Percentiles rank a stretch among this genome's conserved stretches.
Conservation (phyloP, 2,113 vertebrate genomes). For the Lanius ludovicianus region DNA sequence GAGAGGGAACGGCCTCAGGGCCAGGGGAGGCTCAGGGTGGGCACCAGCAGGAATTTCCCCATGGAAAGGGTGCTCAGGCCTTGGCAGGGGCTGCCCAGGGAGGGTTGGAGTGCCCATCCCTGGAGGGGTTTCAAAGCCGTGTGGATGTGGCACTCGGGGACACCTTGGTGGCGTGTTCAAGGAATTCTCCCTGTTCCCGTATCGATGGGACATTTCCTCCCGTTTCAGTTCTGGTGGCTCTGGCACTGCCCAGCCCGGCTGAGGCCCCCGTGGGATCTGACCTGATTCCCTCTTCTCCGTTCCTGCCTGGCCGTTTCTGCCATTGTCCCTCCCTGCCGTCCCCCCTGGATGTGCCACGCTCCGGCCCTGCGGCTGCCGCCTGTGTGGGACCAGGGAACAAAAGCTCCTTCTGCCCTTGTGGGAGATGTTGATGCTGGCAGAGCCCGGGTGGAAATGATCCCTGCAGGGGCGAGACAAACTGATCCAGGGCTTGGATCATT, state of each 20-base stretch:
- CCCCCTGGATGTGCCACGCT: background rate
- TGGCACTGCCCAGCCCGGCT: accelerated
- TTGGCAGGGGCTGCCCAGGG: background rate
- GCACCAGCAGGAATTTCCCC: too few relatives aligned
- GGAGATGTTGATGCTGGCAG: background rate
- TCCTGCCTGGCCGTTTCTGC: accelerated
- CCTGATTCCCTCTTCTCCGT: background rate
- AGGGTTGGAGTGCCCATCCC: background rate
- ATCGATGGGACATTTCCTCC: background rate
- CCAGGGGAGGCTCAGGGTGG: background rate
- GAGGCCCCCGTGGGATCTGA: background rate
- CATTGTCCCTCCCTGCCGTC: accelerated
- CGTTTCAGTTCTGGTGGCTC: background rate
- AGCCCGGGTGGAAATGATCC: background rate
- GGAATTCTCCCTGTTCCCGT: background rate
- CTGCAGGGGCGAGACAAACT: background rate
- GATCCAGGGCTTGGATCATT: background rate
- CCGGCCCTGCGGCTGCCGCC: background rate
- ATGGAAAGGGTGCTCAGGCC: too few relatives aligned
- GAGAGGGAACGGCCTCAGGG: background rate
- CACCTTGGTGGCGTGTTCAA: accelerated
- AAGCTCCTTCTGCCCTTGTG: background rate
- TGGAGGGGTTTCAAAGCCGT: accelerated
- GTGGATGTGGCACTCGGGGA: background rate
- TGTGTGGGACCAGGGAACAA: background rate